Evolutionary conservation across 2,113 vertebrate species (phyloP), one percentile per base, ranked within the genome.

Genomic region (Ctenomys sociabilis): DNA sequence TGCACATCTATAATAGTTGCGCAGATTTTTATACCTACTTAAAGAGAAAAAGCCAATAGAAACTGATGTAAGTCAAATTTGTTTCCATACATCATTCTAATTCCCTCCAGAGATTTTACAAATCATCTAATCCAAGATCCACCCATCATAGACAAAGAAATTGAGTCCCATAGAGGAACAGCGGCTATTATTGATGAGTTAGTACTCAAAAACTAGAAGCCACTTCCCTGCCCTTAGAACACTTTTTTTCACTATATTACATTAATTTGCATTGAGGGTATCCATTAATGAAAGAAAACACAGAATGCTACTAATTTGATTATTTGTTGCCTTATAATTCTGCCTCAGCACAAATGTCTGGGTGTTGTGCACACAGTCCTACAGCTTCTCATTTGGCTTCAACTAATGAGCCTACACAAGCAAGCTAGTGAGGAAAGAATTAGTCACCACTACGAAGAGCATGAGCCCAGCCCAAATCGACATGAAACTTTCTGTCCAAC

Each of bases 1-100:
- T 77, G 11, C 16, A 13, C 14, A 13, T 30, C 40, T 78, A 7
- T 66, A 68, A 63, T 32, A 70, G 37, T n/a, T 81, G 7, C 28
- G 35, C 32, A 68, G 28, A 89, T 88, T 93, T 70, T 80, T 11
- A 85, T 21, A 97, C 35, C 40, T 91, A 70, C 66, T 49, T 81
- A n/a, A 84, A 70, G 66, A 49, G 8, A 11, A 70, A 95, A 94
- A 73, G 10, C 5, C 64, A 82, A 24, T 10, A 66, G 37, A 80
- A 93, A 94, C 8, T 54, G 12, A 40, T 66, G 73, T 88, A 87
- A 78, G 13, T 21, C 54, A 57, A 92, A 21, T 88, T 85, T 96
- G 24, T 93, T 94, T 85, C 70, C n/a, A 85, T 57, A 73, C 6
- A 7, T 40, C 52, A 17, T 91, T 85, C 81, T 72, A 43, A 43